Base-by-base conservation (phyloP, 2,113 vertebrate genomes). In the Gasterosteus aculeatus region DNA sequence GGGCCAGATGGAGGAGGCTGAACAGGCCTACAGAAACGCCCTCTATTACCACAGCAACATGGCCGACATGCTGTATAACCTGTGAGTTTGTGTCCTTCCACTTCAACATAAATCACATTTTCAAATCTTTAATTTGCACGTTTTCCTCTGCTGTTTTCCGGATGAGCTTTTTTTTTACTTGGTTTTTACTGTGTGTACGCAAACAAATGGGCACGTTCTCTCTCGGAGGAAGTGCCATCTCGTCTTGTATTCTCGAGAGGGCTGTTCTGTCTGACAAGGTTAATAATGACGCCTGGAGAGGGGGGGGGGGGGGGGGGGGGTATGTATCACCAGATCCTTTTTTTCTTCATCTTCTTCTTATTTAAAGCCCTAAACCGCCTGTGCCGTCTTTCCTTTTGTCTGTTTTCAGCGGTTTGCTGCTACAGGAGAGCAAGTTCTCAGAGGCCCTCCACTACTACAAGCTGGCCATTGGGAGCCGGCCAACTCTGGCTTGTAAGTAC, bases 41-140 rank as follows among this genome's bases (percentile, higher is more conserved):
- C 95, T 99, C 84, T 97, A 97, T 92, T 99, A 98, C 90, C 96
- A 97, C 78, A 98, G 97, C 93, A 99, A 99, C 95, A 99, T 99
- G 98, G 98, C 98, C 1, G 98, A 99, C 92, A 99, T 99, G 98
- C 96, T 99, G 85, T 99, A 99, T 89, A 99, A 99, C 93, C 94
- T 99, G 98, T 99, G 91, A 99, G 98, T 99, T 57, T 26, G 22
- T 26, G 22, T 26, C 22, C 22, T 26, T 2, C 51, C 31, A 60
- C 16, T 15, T 3, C 12, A 11, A 9, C 12, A 9, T 18, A 0
- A 2, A 46, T 26, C 10, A 1, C 19, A 31, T 54, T 58, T 11
- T 65, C 4, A 0, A n/a, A 14, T 22, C 7, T 22, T 0, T 14
- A 19, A 62, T 19, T 1, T 1, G 51, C 9, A 8, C 1, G 0